Conservation (phyloP, 2,113 vertebrate genomes). For the Elgaria multicarinata region DNA sequence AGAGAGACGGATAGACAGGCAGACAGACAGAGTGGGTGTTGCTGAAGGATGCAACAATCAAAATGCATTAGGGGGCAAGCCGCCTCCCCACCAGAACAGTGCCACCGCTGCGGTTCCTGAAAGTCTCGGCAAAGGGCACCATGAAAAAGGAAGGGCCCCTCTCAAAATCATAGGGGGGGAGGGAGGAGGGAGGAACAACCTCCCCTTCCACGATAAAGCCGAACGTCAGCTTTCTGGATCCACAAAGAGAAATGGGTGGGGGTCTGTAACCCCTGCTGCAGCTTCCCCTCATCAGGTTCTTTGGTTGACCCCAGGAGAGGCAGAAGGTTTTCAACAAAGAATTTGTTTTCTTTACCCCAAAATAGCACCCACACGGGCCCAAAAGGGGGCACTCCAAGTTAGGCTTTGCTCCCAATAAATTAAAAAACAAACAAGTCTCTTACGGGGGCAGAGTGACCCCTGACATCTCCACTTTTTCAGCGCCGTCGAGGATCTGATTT, state of each 20-base stretch:
- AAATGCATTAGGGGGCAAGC: conserved; percentile 1
- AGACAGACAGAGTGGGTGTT: neutral
- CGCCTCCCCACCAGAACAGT: neutral
- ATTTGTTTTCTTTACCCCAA: neutral
- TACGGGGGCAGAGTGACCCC: conserved; percentile 1
- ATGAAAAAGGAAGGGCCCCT: neutral
- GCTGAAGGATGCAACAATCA: neutral
- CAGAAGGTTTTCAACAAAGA: neutral
- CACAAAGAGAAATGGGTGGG: neutral
- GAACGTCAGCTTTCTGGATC: conserved; percentile 16
- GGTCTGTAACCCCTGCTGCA: neutral
- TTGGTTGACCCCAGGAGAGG: conserved; percentile 5
- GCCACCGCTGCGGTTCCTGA: neutral
- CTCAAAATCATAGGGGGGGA: neutral
- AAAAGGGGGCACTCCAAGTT: conserved; percentile 15
- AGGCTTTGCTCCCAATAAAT: conserved; percentile 41
- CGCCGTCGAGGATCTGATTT: neutral
- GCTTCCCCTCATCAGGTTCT: neutral
- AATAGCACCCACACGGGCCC: conserved; percentile 17
- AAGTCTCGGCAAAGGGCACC: conserved; percentile 8
- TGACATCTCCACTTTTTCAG: conserved; percentile 13
- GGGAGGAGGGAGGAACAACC: neutral
- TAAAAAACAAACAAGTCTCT: conserved; percentile 21
- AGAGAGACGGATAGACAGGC: fast-evolving
- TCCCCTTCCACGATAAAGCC: neutral